Evolutionary conservation across 2,888 invertebrate genomes (phyloP).

Genomic region (Hesperia comma): DNA sequence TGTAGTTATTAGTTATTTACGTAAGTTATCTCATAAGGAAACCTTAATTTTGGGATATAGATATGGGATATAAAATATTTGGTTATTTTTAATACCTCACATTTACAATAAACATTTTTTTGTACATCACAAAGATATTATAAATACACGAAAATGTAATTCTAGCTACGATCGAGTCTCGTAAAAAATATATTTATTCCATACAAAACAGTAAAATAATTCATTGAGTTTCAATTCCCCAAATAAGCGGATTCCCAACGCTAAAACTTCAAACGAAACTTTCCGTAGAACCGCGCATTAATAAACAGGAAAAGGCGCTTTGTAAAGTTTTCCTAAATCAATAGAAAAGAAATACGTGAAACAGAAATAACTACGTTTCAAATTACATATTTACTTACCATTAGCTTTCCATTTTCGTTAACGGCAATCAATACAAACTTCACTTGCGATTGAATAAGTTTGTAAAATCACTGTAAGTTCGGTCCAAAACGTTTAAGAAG

Average conservation of each 20-base stretch:
- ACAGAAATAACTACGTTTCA: slow-evolving; percentile 6
- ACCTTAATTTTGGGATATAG: no score
- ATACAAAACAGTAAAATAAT: no score
- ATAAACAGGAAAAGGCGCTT: neutral
- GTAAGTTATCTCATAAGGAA: no score
- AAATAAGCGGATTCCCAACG: neutral
- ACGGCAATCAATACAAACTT: slow-evolving; percentile 31
- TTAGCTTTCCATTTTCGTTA: slow-evolving; percentile 19
- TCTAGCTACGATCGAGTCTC: no score
- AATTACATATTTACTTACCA: slow-evolving; percentile 32
- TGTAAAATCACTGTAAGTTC: slow-evolving; percentile 10
- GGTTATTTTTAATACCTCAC: no score
- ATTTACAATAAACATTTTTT: no score
- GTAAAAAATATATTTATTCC: no score
- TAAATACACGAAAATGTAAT: no score
- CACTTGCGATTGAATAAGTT: slow-evolving; percentile 39
- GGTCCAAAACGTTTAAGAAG: neutral
- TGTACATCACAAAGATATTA: no score
- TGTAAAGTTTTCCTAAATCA: neutral
- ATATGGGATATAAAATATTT: no score
- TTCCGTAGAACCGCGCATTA: slow-evolving; percentile 13
- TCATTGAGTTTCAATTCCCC: neutral
- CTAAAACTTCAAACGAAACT: slow-evolving; percentile 6
- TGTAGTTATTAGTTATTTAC: neutral
- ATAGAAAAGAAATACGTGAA: neutral